A percentile compares a stretch with the other conserved stretches of the same genome.
Evolutionary conservation across 2,888 invertebrate species (phyloP).

Genomic region (Gastracanthus pulcherrimus): DNA sequence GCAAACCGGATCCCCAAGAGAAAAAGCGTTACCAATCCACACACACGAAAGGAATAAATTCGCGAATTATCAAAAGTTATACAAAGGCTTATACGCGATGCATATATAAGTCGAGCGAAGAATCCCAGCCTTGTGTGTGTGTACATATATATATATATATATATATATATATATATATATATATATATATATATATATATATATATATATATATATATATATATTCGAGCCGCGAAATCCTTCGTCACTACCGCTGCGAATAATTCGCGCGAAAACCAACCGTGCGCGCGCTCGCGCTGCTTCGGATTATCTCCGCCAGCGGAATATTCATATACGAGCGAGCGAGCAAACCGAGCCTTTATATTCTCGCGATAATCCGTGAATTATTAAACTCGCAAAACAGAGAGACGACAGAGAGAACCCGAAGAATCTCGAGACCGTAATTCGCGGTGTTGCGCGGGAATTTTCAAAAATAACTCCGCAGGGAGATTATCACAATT

Average conservation of each 20-base stretch:
- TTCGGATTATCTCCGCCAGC: slow-evolving; percentile 36
- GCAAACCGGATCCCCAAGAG: no score
- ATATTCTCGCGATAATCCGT: slow-evolving; percentile 53
- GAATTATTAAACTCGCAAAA: slow-evolving; percentile 53
- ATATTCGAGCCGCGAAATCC: slow-evolving; percentile 14
- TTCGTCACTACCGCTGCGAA: slow-evolving; percentile 37
- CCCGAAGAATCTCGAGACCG: slow-evolving; percentile 25
- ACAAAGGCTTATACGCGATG: slow-evolving; percentile 12
- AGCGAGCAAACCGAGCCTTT: slow-evolving; percentile 19
- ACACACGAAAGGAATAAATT: slow-evolving; percentile 26
- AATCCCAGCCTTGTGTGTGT: no score
- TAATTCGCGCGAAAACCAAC: slow-evolving; percentile 33
- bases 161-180: no score
- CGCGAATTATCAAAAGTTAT: slow-evolving; percentile 48
- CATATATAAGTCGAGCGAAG: neutral
- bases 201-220: slow-evolving; percentile 3
- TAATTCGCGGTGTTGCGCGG: slow-evolving; percentile 11
- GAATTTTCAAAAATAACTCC: slow-evolving; percentile 18
- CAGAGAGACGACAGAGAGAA: neutral
- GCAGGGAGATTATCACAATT: neutral
- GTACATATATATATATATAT: no score
- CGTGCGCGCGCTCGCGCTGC: neutral
- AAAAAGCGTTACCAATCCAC: no score
- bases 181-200: no score
- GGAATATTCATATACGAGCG: slow-evolving; percentile 57